Base-by-base conservation (phyloP, 1,140 invertebrate genomes). In the Drosophila obscura region DNA sequence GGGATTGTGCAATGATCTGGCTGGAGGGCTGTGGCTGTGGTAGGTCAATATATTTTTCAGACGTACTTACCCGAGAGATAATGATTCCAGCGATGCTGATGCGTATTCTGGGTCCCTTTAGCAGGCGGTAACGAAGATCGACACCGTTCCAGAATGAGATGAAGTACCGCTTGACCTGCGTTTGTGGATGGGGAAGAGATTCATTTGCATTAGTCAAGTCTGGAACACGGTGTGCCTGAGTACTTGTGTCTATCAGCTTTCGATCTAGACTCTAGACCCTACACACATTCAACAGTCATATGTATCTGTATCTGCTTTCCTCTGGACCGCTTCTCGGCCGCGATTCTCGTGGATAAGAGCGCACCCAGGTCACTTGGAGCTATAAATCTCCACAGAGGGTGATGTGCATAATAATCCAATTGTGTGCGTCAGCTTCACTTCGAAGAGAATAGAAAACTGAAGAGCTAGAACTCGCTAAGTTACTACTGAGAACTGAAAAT, bases 121-220 rank as follows among this genome's bases (percentile, higher is more conserved):
- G 93, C 53, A 98, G 93, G 90, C 98, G 97, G 92, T 98, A 98
- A 75, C 97, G 94, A 58, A 98, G 93, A 93, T 98, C 97, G 3
- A 98, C 97, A 26, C 97, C 97, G 92, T 98, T 98, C 97, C 97
- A 98, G 92, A 98, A 98, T 5, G 97, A 98, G 39, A 98, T 97
- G 90, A 98, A 98, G 92, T 98, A 98, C 50, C 97, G 93, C 91
- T 98, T 98, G 74, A 98, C 97, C 93, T 98, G 96, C 4, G 5
- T 39, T 39, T 13, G 35, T 1, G 11, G 4, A 39, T 5, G 1
- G 49, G 49, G 7, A 35, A 26, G 7, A 74, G 13, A 48, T 1
- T 9, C 28, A 58, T 28, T 28, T 4, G 56, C 35, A 39, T 44
- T 15, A 52, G 22, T 26, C n/a, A 0, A 26, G 22, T 7, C 41